Evolutionary conservation across 2,113 vertebrate genomes (phyloP), one percentile per base, ranked within the genome.

Genomic region (Channa maculata): DNA sequence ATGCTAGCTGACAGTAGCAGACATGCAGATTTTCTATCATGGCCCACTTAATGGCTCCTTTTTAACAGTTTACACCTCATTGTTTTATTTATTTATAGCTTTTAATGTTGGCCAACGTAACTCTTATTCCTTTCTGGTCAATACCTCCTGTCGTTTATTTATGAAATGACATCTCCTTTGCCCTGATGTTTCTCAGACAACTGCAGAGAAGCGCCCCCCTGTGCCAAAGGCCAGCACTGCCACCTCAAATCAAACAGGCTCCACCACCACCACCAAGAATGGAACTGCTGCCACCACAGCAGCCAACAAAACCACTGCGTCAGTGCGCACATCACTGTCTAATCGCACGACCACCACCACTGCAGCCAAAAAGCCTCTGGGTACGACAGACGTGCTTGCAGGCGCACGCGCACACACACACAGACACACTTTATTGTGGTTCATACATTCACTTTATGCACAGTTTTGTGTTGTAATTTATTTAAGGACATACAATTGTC

Each of bases 381-480:
- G 97, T 98, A 71, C 91, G 93, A 24, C 1, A 24, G 24, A 24
- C n/a, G n/a, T n/a, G n/a, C n/a, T n/a, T n/a, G n/a, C n/a, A n/a
- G n/a, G 10, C 65, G 60, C 44, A 75, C 66, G 58, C 8, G 2
- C 53, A 9, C 50, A 15, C 62, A 34, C 55, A 63, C 52, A 64
- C 1, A 6, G 24, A 24, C 24, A 24, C 24, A 24, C 24, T 24
- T 24, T 24, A 24, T 24, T 24, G 24, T 24, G 24, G 24, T 24
- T 24, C 24, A 24, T 24, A 24, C 24, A 24, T 24, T 24, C 24
- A 24, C 24, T 24, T 24, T 24, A 24, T 24, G 24, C 24, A 24
- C 24, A 24, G 24, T 24, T 24, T 24, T 24, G 24, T 24, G 24
- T 24, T 24, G 24, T 24, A 24, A 24, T 1, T 24, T 24, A 1